These are phyloP conservation scores for Quadriops clusia DNA, from an alignment of 2,888 invertebrate genomes.

Conservation along the genomic window DNA sequence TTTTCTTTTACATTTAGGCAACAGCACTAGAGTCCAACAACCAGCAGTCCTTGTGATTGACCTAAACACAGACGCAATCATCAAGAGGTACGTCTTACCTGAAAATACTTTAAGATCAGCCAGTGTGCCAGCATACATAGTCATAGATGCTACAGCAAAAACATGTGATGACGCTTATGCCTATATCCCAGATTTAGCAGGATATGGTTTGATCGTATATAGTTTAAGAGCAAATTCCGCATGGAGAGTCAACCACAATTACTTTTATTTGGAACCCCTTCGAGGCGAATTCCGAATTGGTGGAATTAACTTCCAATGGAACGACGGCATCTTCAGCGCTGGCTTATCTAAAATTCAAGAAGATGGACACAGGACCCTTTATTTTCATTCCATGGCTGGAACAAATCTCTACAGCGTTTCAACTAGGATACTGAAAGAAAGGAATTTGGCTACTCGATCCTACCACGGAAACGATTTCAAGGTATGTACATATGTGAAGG, in stretches of 20 bases:
- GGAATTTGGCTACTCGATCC: slow-evolving; percentile 40
- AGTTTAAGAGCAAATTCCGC: slow-evolving; percentile 48
- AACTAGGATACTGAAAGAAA: slow-evolving; percentile 47
- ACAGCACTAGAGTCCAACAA: slow-evolving; percentile 35
- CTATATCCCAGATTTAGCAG: slow-evolving; percentile 57
- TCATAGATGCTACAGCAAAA: slow-evolving; percentile 48
- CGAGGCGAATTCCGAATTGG: slow-evolving; percentile 54
- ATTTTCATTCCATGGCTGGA: slow-evolving; percentile 70
- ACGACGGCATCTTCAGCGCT: slow-evolving; percentile 67
- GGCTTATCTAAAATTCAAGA: slow-evolving; percentile 42
- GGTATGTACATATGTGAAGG: slow-evolving; percentile 22
- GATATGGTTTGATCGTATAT: slow-evolving; percentile 47
- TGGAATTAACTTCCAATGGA: slow-evolving; percentile 64
- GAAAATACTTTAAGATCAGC: slow-evolving; percentile 35
- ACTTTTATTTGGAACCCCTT: slow-evolving; percentile 59
- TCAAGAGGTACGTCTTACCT: slow-evolving; percentile 46
- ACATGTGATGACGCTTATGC: slow-evolving; percentile 55
- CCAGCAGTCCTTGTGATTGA: slow-evolving; percentile 57
- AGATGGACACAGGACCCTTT: slow-evolving; percentile 50
- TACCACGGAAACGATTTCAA: slow-evolving; percentile 45
- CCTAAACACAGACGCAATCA: slow-evolving; percentile 47
- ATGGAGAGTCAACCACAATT: slow-evolving; percentile 61
- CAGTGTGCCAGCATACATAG: slow-evolving; percentile 52
- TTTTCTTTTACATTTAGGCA: slow-evolving; percentile 4
- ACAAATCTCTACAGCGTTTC: slow-evolving; percentile 59